Evolutionary conservation across 2,797 vertebrate species (phyloP), one percentile per base, ranked within the genome.

Genomic region (Uromys caudimaculatus): DNA sequence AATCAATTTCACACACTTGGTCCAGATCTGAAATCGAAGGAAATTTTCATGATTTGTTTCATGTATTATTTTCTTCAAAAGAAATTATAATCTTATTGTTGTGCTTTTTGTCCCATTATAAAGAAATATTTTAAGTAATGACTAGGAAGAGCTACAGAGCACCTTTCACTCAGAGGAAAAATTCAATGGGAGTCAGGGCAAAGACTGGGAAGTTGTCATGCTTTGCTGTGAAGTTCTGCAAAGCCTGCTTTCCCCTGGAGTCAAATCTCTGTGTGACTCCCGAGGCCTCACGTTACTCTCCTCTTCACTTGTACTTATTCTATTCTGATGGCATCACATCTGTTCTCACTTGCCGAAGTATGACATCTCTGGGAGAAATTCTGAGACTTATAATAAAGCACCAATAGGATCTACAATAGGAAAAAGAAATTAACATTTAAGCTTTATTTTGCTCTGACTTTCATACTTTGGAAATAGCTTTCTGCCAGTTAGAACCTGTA

Each of bases 361-460:
- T 89, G 35, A 86, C 24, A 92, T 77, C 35, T 47, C 35, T 86
- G 27, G 67, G 2, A 56, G 75, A 67, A 83, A 58, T 71, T 89
- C 29, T 79, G 50, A 97, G 58, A 67, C 58, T 73, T 84, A 44
- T 84, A 88, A 73, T 27, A 58, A 87, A 92, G 14, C 62, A 76
- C 52, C 16, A n/a, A 50, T 67, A 93, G 88, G 1, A 38, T 52
- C 27, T 32, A 24, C 13, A 78, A 88, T 6, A 88, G 14, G 16
- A 64, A 60, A 95, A 93, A 82, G 32, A 91, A 86, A 62, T 89
- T 91, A 93, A 19, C 77, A 92, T 88, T 93, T 93, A 62, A 85
- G 56, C 41, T 81, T 50, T 64, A 69, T 89, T 96, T 96, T 90
- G 8, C 78, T 91, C n/a, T 91, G 56, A 82, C 3, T 41, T 82